Evolutionary conservation across 2,888 invertebrate species (phyloP).

Genomic region (Pachliopta kotzebuea): DNA sequence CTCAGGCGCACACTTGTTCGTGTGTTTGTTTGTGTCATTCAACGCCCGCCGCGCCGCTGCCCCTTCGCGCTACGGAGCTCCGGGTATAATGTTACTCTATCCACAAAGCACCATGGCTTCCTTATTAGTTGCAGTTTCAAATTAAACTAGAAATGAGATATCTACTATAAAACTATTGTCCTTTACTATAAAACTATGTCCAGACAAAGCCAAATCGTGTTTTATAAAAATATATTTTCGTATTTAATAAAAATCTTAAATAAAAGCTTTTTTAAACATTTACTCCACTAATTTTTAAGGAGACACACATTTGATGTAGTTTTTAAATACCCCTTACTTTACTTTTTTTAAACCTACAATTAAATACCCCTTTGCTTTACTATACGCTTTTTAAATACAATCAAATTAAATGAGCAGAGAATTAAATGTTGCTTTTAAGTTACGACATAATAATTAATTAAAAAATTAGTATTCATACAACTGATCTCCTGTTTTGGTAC

Average conservation of each 20-base stretch:
- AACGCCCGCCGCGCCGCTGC: conserved; percentile 42
- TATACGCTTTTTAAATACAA: too few relatives aligned
- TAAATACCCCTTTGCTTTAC: too few relatives aligned
- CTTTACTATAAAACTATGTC: too few relatives aligned
- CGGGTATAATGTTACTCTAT: conserved; percentile 17
- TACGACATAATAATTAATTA: background rate
- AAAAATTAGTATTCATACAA: background rate
- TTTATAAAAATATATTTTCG: background rate
- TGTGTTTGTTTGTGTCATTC: conserved; percentile 79
- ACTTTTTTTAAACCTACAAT: too few relatives aligned
- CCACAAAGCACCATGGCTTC: conserved; percentile 31
- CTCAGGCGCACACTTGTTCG: conserved; percentile 68
- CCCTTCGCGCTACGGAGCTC: conserved; percentile 4
- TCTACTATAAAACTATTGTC: background rate
- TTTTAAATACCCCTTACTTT: too few relatives aligned
- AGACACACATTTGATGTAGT: too few relatives aligned
- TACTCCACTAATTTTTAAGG: too few relatives aligned
- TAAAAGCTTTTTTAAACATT: too few relatives aligned
- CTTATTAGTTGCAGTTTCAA: conserved; percentile 17
- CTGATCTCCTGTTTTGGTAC: background rate
- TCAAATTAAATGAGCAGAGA: too few relatives aligned
- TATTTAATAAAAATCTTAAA: too few relatives aligned
- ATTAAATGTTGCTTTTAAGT: background rate
- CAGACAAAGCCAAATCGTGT: background rate
- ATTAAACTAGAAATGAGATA: background rate